phyloP scores from a whole-genome alignment of 2,888 invertebrate species.

The Encarsia formosa region DNA sequence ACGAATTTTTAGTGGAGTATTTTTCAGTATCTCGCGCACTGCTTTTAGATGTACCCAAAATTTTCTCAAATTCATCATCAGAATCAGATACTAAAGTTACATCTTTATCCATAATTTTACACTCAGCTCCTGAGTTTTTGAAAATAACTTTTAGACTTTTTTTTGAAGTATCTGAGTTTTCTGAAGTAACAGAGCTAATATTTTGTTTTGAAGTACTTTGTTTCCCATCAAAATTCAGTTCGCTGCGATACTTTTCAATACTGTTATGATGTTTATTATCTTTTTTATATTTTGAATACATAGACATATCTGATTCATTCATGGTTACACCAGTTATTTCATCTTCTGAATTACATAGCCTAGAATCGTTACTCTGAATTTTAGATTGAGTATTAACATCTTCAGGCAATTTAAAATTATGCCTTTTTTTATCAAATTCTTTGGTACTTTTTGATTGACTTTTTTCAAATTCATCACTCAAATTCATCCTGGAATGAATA shows the following conservation, averaged over 20 bases:
- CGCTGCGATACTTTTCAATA: constrained; percentile 39
- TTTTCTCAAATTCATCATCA: constrained; percentile 18
- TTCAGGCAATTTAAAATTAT: background rate
- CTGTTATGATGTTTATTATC: constrained; percentile 37
- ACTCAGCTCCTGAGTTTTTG: background rate
- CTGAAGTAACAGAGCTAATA: background rate
- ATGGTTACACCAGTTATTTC: too few relatives aligned
- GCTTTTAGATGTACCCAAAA: too few relatives aligned
- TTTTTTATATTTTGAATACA: constrained; percentile 41
- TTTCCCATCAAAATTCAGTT: constrained; percentile 20
- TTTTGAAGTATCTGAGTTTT: background rate
- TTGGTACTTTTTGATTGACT: background rate
- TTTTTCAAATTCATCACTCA: too few relatives aligned
- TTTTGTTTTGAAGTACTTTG: background rate
- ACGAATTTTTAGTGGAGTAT: background rate
- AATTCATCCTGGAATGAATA: too few relatives aligned
- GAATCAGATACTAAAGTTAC: constrained; percentile 23
- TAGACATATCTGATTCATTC: constrained; percentile 33
- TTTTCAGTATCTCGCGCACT: background rate
- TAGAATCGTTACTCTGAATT: too few relatives aligned
- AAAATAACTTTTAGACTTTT: background rate
- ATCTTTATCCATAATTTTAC: constrained; percentile 5
- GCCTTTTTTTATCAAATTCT: background rate
- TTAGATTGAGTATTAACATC: too few relatives aligned
- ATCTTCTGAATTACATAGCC: too few relatives aligned